Conservation (phyloP, 2,797 vertebrate genomes). For the Macropus fuliginosus region DNA sequence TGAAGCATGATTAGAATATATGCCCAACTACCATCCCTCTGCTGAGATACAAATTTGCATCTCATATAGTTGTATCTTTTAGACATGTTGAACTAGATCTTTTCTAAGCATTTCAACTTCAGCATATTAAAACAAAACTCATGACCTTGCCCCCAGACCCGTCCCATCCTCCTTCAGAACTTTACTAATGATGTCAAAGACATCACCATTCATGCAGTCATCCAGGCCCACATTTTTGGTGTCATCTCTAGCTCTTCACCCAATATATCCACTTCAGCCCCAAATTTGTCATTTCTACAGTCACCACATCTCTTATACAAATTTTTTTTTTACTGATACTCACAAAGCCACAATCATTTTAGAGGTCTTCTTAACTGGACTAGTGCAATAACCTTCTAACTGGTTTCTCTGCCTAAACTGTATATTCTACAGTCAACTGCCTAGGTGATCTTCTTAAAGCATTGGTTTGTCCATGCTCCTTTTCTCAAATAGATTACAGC, state of each 20-base stretch:
- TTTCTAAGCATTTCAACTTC: too few species aligned
- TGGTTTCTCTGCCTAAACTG: background rate
- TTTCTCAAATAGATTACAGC: background rate
- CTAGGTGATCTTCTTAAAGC: background rate
- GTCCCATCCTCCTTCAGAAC: too few species aligned
- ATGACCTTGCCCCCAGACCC: too few species aligned
- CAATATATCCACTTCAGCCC: background rate
- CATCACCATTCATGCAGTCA: background rate
- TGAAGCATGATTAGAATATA: too few species aligned
- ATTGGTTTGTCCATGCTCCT: background rate
- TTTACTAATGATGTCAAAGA: too few species aligned
- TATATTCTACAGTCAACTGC: background rate
- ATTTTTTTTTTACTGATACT: background rate
- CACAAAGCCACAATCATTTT: background rate
- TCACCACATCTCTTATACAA: background rate
- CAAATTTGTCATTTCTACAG: background rate
- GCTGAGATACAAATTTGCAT: too few species aligned
- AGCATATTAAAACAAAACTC: too few species aligned
- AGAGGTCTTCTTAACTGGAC: background rate
- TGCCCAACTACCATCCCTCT: too few species aligned
- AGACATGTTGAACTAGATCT: too few species aligned
- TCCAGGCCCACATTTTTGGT: background rate
- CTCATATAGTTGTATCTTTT: too few species aligned
- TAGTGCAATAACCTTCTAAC: background rate
- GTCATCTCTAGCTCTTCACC: background rate